These are phyloP conservation scores for Carapus acus DNA, from an alignment of 2,797 vertebrate species.

Conservation along the genomic window DNA sequence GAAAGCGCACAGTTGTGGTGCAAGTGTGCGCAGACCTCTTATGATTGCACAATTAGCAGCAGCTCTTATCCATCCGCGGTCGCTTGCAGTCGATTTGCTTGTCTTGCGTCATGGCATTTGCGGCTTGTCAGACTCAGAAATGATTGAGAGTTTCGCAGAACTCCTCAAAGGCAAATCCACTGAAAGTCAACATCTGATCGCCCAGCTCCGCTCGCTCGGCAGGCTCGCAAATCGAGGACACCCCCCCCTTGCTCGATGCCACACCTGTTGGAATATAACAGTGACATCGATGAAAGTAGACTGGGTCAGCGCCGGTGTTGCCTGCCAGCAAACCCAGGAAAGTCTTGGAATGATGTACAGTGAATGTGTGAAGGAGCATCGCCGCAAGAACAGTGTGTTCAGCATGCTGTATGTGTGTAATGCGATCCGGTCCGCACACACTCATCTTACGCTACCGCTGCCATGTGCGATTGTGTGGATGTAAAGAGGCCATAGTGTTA, in stretches of 20 bases:
- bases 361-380: conserved; percentile 15
- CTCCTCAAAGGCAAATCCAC: background rate
- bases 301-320: background rate
- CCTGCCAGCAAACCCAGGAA: background rate
- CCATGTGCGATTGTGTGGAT: conserved; percentile 2
- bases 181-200: background rate
- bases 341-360: background rate
- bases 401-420: conserved; percentile 19
- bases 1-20: conserved; percentile 12
- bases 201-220: background rate
- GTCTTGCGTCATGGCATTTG: conserved; percentile 6
- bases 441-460: conserved; percentile 21
- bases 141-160: conserved; percentile 2
- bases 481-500: conserved; percentile 1
- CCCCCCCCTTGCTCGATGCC: too few species aligned
- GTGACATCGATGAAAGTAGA: too few species aligned
- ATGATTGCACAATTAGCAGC: conserved; percentile 18
- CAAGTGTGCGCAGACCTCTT: conserved; percentile 5
- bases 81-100: conserved; percentile 1
- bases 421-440: background rate
- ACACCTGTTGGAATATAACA: too few species aligned
- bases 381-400: conserved; percentile 13
- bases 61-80: conserved; percentile 32
- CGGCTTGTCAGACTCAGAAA: background rate
- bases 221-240: background rate